These are phyloP conservation scores for Oreochromis aureus DNA, from an alignment of 2,113 vertebrate genomes.

Conservation along the genomic window DNA sequence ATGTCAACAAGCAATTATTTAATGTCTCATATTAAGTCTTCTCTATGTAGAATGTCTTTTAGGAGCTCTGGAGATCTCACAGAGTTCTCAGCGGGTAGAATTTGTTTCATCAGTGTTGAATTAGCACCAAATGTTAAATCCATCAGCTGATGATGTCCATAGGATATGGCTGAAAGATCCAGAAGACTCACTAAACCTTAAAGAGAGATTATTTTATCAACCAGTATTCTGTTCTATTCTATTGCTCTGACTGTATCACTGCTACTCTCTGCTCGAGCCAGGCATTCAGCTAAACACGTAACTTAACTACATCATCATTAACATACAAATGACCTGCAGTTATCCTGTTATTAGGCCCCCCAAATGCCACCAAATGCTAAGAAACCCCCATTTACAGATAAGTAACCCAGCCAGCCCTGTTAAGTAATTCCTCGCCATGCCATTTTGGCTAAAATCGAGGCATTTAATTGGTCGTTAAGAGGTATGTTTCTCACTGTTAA, in stretches of 20 bases:
- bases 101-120: neutral
- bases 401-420: constrained; percentile 55
- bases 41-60: neutral
- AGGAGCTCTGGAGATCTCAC: neutral
- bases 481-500: constrained; percentile 34
- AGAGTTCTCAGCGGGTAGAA: neutral
- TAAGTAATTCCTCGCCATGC: constrained; percentile 49
- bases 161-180: neutral
- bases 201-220: neutral
- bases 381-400: constrained; percentile 68
- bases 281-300: constrained; percentile 53
- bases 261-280: neutral
- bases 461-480: constrained; percentile 59
- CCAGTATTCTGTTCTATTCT: neutral
- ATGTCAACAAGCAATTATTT: neutral
- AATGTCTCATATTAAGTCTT: neutral
- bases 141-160: neutral
- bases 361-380: constrained; percentile 79
- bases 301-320: constrained; percentile 71
- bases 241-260: neutral
- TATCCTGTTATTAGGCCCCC: constrained; percentile 59
- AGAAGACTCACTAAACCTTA: neutral
- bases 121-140: neutral
- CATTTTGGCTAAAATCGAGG: constrained; percentile 58
- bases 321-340: constrained; percentile 76